Evolutionary conservation across 1,140 invertebrate species (phyloP), one percentile per base, ranked within the genome.

Genomic region (Carcinoscorpius rotundicauda): DNA sequence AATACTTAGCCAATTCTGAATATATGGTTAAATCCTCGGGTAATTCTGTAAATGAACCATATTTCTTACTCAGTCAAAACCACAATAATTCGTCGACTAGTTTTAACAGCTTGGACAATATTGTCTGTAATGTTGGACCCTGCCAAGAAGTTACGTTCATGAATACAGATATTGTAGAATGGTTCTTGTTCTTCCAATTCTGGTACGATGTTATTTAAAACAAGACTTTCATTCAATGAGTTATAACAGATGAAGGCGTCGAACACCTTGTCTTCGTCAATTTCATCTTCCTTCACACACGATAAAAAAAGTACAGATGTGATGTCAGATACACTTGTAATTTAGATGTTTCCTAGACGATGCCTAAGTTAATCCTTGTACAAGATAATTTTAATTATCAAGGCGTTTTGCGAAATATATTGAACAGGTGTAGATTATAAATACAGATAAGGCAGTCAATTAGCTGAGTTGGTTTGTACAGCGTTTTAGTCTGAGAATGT

Each of bases 231-330:
- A 73, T 94, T 91, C 72, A 76, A 69, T 70, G 89, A 84, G 1
- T 89, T 87, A 73, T 86, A 93, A 66, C 89, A 91, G 57, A 94
- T 81, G 74, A 93, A 94, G 0, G 87, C 89, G 72, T 95, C 91
- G 74, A 86, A 91, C 5, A 79, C 71, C 72, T 88, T 89, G 61
- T 88, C 83, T 66, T 84, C 82, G 70, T 89, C 87, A 3, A 87
- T 70, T 66, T 88, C 86, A 52, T 85, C 81, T 61, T 73, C 68
- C 3, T 83, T 83, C 5, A 87, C 81, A 48, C 82, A 81, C 76
- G 83, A 83, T n/a, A n/a, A n/a, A n/a, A n/a, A n/a, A n/a, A n/a
- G n/a, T n/a, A n/a, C n/a, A n/a, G 49, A 87, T 72, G 61, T 69
- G 86, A 86, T 4, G 94, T 88, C 67, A n/a, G 71, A 68, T 0